Base-by-base conservation (phyloP, 2,113 vertebrate genomes). In the Paratilapia polleni region DNA sequence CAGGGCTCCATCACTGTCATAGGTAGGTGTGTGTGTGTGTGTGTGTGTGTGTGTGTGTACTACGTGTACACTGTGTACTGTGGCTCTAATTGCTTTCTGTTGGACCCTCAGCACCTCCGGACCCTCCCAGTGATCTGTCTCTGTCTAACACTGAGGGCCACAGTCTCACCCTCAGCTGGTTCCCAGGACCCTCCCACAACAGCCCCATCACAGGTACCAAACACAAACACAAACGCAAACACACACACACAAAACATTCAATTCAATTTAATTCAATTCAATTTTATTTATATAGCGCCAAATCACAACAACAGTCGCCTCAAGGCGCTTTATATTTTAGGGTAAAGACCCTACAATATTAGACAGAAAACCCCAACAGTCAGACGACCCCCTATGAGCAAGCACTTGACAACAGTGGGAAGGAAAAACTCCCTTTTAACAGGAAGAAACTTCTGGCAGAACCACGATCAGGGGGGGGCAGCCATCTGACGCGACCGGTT, bases 1-100 rank as follows among this genome's bases (percentile, higher is more conserved):
- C 91, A n/a, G 1, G 96, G 96, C 3, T 94, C 93, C 84, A 95
- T 98, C 64, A 95, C 94, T 43, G 97, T 97, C 3, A 91, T 96
- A 8, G 97, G 97, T 97, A 31, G 24, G 93, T 1, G 20, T 58
- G 28, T 77, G 79, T 9, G 58, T 10, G 26, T 60, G 58, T 31
- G 26, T 28, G 58, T 17, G 57, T 10, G 52, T 31, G 81, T 76
- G 24, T 31, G 66, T 43, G 61, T 49, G 54, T 64, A 24, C 5
- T 31, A 20, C 9, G 8, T 57, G 52, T 57, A 19, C 14, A 28
- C 74, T 59, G 20, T 47, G 52, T 47, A 9, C 47, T 34, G n/a
- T n/a, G 3, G 36, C 5, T 28, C 10, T 91, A 26, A 89, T 13
- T 13, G 47, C 26, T 28, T 24, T 73, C 4, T 83, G 9, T 81